A percentile compares a stretch with the other conserved stretches of the same genome.
phyloP scores from a whole-genome alignment of 2,888 invertebrate genomes.

The Torymus auratus region DNA sequence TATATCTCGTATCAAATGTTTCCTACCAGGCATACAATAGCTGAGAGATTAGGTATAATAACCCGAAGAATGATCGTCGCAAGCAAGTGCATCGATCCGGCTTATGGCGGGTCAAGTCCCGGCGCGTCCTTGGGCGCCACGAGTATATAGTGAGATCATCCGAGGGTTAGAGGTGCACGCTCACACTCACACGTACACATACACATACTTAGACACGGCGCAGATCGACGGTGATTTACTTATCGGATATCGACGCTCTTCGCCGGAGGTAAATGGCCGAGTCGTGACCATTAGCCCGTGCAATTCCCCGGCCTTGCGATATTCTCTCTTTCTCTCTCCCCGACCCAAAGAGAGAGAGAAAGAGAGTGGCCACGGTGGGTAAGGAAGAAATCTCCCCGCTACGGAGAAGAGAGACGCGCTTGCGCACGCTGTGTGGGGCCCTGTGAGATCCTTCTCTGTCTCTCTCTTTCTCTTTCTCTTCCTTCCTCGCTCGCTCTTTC shows the following conservation, averaged over 20 bases:
- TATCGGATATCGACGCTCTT: slow-evolving; percentile 79
- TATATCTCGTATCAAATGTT: no score
- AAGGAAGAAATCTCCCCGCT: slow-evolving; percentile 45
- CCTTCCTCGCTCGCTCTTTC: neutral
- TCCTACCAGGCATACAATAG: no score
- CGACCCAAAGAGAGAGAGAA: slow-evolving; percentile 48
- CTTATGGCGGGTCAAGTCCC: slow-evolving; percentile 9
- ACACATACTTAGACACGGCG: slow-evolving; percentile 72
- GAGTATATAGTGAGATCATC: slow-evolving; percentile 1
- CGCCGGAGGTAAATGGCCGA: slow-evolving; percentile 81
- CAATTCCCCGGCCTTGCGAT: slow-evolving; percentile 50
- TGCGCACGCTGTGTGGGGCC: slow-evolving; percentile 65
- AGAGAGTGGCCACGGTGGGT: slow-evolving; percentile 27
- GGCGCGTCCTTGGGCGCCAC: slow-evolving; percentile 32
- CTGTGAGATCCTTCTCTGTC: neutral
- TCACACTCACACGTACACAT: slow-evolving; percentile 25
- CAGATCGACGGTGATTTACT: slow-evolving; percentile 80
- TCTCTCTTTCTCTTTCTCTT: neutral
- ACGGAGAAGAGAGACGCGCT: slow-evolving; percentile 44
- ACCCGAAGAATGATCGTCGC: neutral
- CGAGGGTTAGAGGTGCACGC: slow-evolving; percentile 10
- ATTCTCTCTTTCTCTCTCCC: neutral
- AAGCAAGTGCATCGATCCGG: neutral
- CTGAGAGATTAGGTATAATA: no score
- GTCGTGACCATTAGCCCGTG: slow-evolving; percentile 79